Percentiles rank a stretch among this genome's conserved stretches.
Evolutionary conservation across 2,797 vertebrate species (phyloP).

Genomic region (Acipenser oxyrinchus): DNA sequence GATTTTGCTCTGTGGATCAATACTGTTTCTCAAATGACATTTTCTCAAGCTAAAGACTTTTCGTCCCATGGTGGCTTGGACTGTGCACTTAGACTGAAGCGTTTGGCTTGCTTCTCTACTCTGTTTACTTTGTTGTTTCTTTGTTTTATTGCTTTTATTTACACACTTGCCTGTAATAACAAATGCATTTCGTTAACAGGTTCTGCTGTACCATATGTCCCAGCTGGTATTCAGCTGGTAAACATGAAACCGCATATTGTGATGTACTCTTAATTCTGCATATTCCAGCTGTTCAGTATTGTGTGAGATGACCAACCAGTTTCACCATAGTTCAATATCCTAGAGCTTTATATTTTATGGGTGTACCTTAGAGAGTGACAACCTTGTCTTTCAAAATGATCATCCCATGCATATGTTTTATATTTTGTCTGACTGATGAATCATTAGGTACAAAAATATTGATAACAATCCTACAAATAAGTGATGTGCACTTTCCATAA

Average conservation of each 20-base stretch:
- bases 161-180: constrained; percentile 14
- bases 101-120: background rate
- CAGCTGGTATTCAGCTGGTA: constrained; percentile 40
- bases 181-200: constrained; percentile 26
- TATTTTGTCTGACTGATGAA: no score
- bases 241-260: background rate
- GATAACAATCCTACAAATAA: no score
- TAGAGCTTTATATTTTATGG: no score
- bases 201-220: constrained; percentile 35
- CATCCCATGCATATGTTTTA: no score
- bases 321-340: no score
- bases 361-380: no score
- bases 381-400: no score
- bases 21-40: constrained; percentile 19
- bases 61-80: background rate
- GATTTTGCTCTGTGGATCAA: constrained; percentile 17
- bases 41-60: constrained; percentile 1
- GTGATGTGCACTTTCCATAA: no score
- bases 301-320: constrained; percentile 6
- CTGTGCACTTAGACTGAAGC: background rate
- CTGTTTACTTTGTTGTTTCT: background rate
- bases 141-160: background rate
- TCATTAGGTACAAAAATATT: no score
- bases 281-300: constrained; percentile 40
- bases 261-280: constrained; percentile 39